Conservation (phyloP, 2,888 invertebrate species). For the Lepidocyrtoides sp. region DNA sequence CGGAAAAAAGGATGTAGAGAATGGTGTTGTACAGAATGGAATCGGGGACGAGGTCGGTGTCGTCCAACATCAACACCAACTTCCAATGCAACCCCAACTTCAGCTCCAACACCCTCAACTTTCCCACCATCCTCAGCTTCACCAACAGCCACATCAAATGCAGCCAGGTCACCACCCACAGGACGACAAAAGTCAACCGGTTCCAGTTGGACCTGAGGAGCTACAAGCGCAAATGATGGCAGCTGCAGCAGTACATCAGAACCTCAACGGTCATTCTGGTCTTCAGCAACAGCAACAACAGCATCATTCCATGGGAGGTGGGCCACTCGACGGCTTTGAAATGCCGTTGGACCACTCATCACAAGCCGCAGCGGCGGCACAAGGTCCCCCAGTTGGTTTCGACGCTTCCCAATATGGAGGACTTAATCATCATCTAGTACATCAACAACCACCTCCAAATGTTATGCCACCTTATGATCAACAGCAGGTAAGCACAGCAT, state of each 20-base stretch:
- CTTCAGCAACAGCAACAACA: constrained; percentile 77
- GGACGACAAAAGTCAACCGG: constrained; percentile 85
- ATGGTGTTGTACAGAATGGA: constrained; percentile 90
- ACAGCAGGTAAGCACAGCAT: constrained; percentile 81
- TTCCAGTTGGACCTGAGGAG: constrained; percentile 86
- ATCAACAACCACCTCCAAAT: constrained; percentile 82
- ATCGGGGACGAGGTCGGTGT: constrained; percentile 90
- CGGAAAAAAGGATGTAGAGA: constrained; percentile 87
- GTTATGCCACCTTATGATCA: constrained; percentile 84
- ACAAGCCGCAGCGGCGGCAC: constrained; percentile 64
- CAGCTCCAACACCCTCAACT: constrained; percentile 86
- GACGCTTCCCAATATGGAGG: constrained; percentile 81
- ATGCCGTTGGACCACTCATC: constrained; percentile 81
- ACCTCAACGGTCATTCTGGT: constrained; percentile 77
- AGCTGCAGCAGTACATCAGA: constrained; percentile 78
- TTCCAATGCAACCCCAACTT: constrained; percentile 80
- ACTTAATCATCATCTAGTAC: constrained; percentile 84
- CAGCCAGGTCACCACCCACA: constrained; percentile 76
- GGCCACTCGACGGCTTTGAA: constrained; percentile 83
- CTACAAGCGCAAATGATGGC: constrained; percentile 84
- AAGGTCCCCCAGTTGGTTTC: constrained; percentile 81
- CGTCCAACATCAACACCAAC: constrained; percentile 83
- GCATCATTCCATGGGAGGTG: constrained; percentile 81
- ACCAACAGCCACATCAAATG: constrained; percentile 86
- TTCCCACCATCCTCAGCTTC: constrained; percentile 87